phyloP scores from a whole-genome alignment of 92 coral and sea anemone genomes.

The Blastomussa wellsi region DNA sequence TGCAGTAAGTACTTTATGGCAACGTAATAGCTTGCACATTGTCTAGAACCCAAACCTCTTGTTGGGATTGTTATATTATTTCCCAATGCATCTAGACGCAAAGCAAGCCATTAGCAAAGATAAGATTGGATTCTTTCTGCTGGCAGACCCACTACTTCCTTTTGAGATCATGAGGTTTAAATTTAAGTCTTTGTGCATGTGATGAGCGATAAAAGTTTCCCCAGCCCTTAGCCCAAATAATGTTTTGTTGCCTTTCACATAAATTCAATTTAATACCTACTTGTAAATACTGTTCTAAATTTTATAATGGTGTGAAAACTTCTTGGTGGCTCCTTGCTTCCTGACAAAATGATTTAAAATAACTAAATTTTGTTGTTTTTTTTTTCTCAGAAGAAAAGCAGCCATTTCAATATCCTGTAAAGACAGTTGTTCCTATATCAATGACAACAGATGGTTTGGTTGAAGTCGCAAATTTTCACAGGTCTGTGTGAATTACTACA shows the following conservation, averaged over 20 bases:
- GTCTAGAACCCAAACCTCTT: no score
- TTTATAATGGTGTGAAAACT: not conserved
- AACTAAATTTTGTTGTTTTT: not conserved
- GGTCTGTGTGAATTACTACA: constrained; percentile 38
- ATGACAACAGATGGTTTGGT: constrained; percentile 59
- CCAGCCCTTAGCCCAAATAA: not conserved
- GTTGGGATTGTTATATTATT: no score
- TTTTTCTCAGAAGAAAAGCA: not conserved
- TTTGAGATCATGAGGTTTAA: no score
- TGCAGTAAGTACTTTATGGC: constrained; percentile 48
- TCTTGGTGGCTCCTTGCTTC: not conserved
- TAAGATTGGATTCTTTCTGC: no score
- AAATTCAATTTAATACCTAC: not conserved
- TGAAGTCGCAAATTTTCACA: constrained; percentile 71
- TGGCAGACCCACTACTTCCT: no score
- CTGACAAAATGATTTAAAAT: not conserved
- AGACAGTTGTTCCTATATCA: constrained; percentile 73
- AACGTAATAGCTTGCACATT: not conserved
- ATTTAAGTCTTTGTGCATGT: no score
- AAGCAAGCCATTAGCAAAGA: no score
- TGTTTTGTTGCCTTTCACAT: no score
- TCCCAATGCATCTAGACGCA: no score
- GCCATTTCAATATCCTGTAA: constrained; percentile 65
- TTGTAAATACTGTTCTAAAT: not conserved
- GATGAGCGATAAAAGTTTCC: not conserved